Base-by-base conservation (phyloP, 1,140 invertebrate genomes). In the Drosophila ananassae region DNA sequence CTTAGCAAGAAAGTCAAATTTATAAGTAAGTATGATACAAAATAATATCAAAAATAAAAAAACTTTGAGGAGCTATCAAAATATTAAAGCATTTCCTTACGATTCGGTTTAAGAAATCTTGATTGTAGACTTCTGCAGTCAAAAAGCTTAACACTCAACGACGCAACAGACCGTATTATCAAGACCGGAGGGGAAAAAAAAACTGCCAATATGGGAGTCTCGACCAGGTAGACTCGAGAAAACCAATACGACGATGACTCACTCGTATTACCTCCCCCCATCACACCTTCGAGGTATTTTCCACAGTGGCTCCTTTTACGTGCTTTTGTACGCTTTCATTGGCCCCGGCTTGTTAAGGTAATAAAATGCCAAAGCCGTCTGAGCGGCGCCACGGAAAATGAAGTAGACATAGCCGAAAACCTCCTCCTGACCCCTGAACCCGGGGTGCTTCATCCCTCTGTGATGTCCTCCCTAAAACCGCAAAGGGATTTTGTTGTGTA, bases 1-100 rank as follows among this genome's bases (percentile, higher is more conserved):
- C 95, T 95, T 89, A 96, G 96, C 50, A 97, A 96, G 93, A 96
- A 96, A 94, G 96, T 97, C 51, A 96, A 96, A 94, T 97, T 97
- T 91, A 96, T 97, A 92, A 96, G 96, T 97, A 94, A 97, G 96
- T 96, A 94, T 41, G 52, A n/a, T 21, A 34, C 28, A 41, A 41
- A 41, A 17, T 17, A 7, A 44, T 44, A 44, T 3, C 5, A 4
- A 0, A 44, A 44, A 17, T 17, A 17, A 44, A 17, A 44, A 21
- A 10, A 8, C 32, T 2, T 2, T 3, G 32, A 32, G 8, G 9
- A 8, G 9, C 8, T 9, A 32, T 32, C 9, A 32, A 32, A 32
- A 10, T 32, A 32, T 28, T 28, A 28, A 28, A 28, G 25, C 25
- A 8, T 32, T 32, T 32, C 9, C 9, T 10, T 8, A 10, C 32